Evolutionary conservation across 2,113 vertebrate species (phyloP), one percentile per base, ranked within the genome.

Genomic region (Hystrix cristata): DNA sequence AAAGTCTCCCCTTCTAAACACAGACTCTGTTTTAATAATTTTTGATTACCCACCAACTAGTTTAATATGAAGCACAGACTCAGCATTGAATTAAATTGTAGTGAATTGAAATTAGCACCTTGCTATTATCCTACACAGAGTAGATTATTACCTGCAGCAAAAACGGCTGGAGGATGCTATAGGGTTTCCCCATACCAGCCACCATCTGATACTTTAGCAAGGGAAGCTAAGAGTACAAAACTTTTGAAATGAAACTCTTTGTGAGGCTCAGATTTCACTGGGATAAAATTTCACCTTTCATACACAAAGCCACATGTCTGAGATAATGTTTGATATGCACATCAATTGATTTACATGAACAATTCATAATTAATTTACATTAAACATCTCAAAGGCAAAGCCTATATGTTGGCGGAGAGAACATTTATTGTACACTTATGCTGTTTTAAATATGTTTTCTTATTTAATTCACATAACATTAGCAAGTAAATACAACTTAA

Each of bases 1-100:
- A 88, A 74, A 59, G 29, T n/a, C 19, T 90, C 31, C 76, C 48
- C 84, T 82, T 94, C 74, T 94, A 27, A 94, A 72, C 89, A 79
- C 16, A 46, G 43, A 82, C 2, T 60, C 82, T 57, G 48, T 85
- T 95, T 95, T 82, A 91, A 93, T 93, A 88, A 81, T 60, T 60
- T 95, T 94, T 88, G 31, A 92, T 90, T 95, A 81, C 27, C 69
- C 69, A 90, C 31, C 34, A 95, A 87, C 59, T 76, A 85, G 38
- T 81, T 59, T 18, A 94, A 76, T 84, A 8, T 14, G 84, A 91
- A 86, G 81, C 62, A 79, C 62, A 92, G 29, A 94, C n/a, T 23
- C 48, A 34, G 21, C n/a, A 57, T 79, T 38, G 38, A 78, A 51
- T 65, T 84, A 94, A 74, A 82, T 48, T 48, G n/a, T 8, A 92